Evolutionary conservation across 2,888 invertebrate species (phyloP).

Genomic region (Eremobia ochroleuca): DNA sequence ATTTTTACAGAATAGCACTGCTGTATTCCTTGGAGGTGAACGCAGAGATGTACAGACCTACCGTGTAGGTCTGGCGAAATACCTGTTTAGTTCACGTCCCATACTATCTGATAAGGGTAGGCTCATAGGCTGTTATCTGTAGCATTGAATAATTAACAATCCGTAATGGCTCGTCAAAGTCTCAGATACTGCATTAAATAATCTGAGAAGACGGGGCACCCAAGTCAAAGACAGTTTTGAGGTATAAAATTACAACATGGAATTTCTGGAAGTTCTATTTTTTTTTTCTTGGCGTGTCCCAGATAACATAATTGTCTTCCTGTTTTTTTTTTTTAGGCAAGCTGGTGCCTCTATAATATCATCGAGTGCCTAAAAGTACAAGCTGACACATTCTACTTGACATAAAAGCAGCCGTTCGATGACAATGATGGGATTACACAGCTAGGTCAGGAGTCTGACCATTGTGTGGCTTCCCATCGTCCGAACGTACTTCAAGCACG

Average conservation of each 20-base stretch:
- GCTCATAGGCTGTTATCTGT: neutral
- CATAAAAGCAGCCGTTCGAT: constrained; percentile 52
- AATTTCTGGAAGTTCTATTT: neutral
- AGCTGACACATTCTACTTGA: constrained; percentile 10
- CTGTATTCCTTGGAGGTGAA: too few species aligned
- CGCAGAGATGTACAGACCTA: neutral
- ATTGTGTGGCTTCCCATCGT: constrained; percentile 67
- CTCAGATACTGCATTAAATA: neutral
- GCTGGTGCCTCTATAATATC: neutral
- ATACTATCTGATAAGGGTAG: neutral
- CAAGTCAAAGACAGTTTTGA: neutral
- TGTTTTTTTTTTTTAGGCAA: neutral
- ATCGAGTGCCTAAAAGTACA: constrained; percentile 2
- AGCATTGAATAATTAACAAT: neutral
- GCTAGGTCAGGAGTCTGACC: constrained; percentile 65
- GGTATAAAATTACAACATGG: neutral
- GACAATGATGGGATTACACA: constrained; percentile 62
- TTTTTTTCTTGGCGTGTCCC: neutral
- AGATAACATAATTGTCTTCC: neutral
- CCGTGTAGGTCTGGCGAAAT: too few species aligned
- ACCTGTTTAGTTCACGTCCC: neutral
- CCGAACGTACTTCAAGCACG: constrained; percentile 58
- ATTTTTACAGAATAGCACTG: too few species aligned
- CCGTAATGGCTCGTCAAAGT: neutral
- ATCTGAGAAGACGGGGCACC: neutral